phyloP scores from a whole-genome alignment of 2,888 invertebrate species.

The Eupithecia dodoneata region DNA sequence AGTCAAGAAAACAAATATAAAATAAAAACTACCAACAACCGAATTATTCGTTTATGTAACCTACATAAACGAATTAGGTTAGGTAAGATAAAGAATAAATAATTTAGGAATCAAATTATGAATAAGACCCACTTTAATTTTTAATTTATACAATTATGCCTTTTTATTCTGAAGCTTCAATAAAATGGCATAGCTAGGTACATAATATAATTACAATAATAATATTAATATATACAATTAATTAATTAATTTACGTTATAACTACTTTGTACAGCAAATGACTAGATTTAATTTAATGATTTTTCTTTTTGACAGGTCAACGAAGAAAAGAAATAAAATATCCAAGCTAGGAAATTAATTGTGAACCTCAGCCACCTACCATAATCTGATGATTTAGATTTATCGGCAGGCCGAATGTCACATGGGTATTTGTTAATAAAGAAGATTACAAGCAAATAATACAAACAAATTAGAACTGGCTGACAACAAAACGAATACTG shows the following conservation, averaged over 20 bases:
- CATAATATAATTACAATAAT: constrained; percentile 48
- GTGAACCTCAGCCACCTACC: background rate
- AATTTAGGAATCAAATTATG: background rate
- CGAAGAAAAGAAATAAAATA: background rate
- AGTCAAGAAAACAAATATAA: background rate
- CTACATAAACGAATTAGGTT: background rate
- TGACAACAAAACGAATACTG: too few relatives aligned
- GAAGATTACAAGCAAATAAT: too few relatives aligned
- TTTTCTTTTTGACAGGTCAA: constrained; percentile 10
- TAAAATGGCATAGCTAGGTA: constrained; percentile 51
- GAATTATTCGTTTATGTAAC: too few relatives aligned
- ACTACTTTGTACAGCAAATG: constrained; percentile 80
- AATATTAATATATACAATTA: constrained; percentile 55
- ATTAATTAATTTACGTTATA: constrained; percentile 51
- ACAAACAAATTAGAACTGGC: too few relatives aligned
- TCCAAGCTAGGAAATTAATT: background rate
- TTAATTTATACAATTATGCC: constrained; percentile 33
- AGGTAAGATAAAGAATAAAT: background rate
- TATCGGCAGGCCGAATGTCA: background rate
- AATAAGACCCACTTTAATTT: constrained; percentile 16
- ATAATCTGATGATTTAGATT: background rate
- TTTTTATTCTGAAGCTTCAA: constrained; percentile 42
- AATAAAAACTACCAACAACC: background rate
- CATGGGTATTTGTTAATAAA: background rate
- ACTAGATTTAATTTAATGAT: constrained; percentile 65